Evolutionary conservation across 2,113 vertebrate genomes (phyloP).

Genomic region (Cariama cristata): DNA sequence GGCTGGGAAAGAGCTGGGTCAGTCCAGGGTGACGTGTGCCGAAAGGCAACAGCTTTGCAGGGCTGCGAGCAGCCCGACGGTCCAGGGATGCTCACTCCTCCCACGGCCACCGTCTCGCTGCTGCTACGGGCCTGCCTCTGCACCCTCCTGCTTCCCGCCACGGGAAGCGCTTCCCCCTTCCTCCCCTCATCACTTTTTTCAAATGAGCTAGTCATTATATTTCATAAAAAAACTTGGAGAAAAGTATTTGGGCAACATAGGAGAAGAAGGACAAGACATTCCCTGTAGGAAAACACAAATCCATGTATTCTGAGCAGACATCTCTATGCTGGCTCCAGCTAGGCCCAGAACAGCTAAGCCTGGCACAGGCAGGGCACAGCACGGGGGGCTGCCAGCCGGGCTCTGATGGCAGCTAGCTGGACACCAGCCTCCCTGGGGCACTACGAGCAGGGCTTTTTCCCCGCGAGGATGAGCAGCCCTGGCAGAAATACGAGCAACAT

Average conservation of each 20-base stretch:
- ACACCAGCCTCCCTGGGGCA: background rate
- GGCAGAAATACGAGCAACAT: background rate
- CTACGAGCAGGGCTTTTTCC: background rate
- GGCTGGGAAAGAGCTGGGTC: background rate
- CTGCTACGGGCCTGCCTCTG: fast-evolving
- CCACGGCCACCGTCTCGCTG: fast-evolving
- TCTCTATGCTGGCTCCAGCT: background rate
- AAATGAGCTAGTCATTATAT: background rate
- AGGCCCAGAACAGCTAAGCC: background rate
- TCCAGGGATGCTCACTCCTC: background rate
- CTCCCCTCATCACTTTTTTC: background rate
- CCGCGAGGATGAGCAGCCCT: background rate
- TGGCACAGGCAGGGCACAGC: background rate
- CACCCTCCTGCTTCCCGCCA: background rate
- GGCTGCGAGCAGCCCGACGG: background rate
- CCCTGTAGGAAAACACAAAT: background rate
- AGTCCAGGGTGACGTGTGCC: background rate
- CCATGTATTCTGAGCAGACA: background rate
- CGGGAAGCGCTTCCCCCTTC: background rate
- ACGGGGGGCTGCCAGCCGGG: background rate
- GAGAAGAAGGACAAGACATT: background rate
- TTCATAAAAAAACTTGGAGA: background rate
- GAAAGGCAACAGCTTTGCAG: background rate
- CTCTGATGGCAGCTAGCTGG: background rate
- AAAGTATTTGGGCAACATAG: background rate